phyloP scores from a whole-genome alignment of 1,140 invertebrate species.

The Cyclina sinensis region DNA sequence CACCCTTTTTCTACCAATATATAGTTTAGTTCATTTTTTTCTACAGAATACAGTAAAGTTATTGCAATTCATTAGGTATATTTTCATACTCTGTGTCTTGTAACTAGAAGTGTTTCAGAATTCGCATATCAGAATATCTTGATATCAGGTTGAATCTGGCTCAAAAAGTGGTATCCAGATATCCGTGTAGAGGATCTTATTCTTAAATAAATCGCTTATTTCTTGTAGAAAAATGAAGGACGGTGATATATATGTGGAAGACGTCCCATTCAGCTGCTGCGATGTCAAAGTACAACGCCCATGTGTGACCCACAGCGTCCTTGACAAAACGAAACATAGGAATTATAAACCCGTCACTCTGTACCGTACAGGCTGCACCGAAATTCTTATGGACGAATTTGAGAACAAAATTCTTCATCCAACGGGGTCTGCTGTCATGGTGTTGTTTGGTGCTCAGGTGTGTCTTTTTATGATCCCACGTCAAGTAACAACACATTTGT shows the following conservation, averaged over 20 bases:
- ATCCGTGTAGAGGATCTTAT: no score
- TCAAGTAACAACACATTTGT: no score
- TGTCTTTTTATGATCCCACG: not conserved
- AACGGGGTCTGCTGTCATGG: constrained; percentile 21
- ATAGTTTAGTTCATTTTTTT: no score
- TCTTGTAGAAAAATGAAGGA: constrained; percentile 61
- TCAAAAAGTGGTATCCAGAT: no score
- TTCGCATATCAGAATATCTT: no score
- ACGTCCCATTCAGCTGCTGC: constrained; percentile 66
- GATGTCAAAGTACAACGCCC: constrained; percentile 34
- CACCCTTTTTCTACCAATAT: no score
- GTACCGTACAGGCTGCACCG: constrained; percentile 46
- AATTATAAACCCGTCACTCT: constrained; percentile 29
- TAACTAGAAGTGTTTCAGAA: no score
- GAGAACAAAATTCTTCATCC: constrained; percentile 38
- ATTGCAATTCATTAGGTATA: no score
- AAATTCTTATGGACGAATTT: constrained; percentile 30
- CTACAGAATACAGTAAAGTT: no score
- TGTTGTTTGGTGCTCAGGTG: constrained; percentile 52
- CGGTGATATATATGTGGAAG: constrained; percentile 55
- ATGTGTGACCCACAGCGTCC: constrained; percentile 36
- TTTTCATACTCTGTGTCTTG: no score
- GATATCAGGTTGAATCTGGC: no score
- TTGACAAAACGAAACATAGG: not conserved
- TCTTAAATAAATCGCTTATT: not conserved